Evolutionary conservation across 2,113 vertebrate genomes (phyloP), one percentile per base, ranked within the genome.

Genomic region (Perognathus longimembris): DNA sequence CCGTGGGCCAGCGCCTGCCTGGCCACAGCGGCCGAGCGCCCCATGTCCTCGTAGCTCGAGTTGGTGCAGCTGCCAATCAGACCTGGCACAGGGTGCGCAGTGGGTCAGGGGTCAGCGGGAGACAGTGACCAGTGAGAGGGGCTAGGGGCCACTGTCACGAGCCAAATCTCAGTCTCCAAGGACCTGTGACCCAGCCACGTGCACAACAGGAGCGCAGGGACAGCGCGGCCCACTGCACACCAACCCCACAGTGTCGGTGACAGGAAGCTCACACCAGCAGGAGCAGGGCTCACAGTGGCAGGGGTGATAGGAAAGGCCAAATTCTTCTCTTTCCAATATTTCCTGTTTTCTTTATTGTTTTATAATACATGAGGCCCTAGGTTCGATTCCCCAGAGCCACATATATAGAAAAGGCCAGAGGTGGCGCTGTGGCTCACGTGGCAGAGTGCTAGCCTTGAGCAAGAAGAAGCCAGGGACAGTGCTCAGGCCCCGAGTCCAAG

Each of bases 21-120:
- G 92, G 99, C 99, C 96, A 99, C 98, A 0, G 99, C 99, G 74
- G 99, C 99, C 0, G 99, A 98, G 1, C 99, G 99, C 67, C 99
- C 99, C 99, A 99, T 99, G 96, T 99, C 99, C 95, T 99, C 99
- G 1, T 99, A 99, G 97, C 99, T 99, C 90, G 99, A 99, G 97
- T 99, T 99, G 94, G 99, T 99, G 76, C 99, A 99, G 98, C 99
- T 99, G 96, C 99, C 99, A 36, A 99, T 99, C 96, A 99, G 97
- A 95, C 99, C 99, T 99, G 90, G 45, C 30, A 45, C 42, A 1
- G 91, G 77, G 63, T 36, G 75, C 38, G n/a, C 17, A 21, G 7
- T 21, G 22, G n/a, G 28, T 50, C 45, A 81, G n/a, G n/a, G 34
- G 36, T 95, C 81, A 88, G 69, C 7, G 79, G 34, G 38, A 87